phyloP scores from a whole-genome alignment of 2,888 invertebrate species.

The Drosophila phalerata region DNA sequence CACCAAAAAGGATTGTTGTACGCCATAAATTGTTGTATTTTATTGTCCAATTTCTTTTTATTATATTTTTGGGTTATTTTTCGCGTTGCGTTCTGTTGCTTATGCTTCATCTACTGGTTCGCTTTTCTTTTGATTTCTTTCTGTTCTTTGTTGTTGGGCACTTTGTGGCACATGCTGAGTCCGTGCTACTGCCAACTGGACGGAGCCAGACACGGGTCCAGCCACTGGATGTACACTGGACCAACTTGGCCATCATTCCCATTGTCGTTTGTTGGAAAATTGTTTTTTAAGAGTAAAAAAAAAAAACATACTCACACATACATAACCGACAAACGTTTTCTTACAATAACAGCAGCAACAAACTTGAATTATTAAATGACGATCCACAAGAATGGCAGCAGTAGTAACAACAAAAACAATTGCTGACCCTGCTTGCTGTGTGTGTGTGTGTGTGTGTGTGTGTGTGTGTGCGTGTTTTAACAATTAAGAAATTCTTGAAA shows the following conservation, averaged over 20 bases:
- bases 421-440: constrained; percentile 34
- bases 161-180: constrained; percentile 76
- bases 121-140: constrained; percentile 50
- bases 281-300: constrained; percentile 70
- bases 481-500: constrained; percentile 77
- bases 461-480: constrained; percentile 41
- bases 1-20: constrained; percentile 77
- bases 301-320: constrained; percentile 16
- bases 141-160: constrained; percentile 38
- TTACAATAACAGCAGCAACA: constrained; percentile 44
- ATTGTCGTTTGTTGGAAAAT: constrained; percentile 69
- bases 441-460: constrained; percentile 17
- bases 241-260: constrained; percentile 68
- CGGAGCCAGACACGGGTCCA: constrained; percentile 10
- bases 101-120: constrained; percentile 75
- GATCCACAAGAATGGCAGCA: constrained; percentile 56
- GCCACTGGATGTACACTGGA: constrained; percentile 26
- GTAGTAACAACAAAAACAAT: constrained; percentile 32
- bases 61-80: constrained; percentile 74
- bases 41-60: constrained; percentile 82
- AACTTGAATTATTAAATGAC: constrained; percentile 75
- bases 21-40: constrained; percentile 80
- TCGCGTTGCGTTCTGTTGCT: constrained; percentile 68
- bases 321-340: constrained; percentile 37
- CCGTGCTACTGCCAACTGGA: constrained; percentile 50